Base-by-base conservation (phyloP, 2,113 vertebrate species). In the Tinamus guttatus region DNA sequence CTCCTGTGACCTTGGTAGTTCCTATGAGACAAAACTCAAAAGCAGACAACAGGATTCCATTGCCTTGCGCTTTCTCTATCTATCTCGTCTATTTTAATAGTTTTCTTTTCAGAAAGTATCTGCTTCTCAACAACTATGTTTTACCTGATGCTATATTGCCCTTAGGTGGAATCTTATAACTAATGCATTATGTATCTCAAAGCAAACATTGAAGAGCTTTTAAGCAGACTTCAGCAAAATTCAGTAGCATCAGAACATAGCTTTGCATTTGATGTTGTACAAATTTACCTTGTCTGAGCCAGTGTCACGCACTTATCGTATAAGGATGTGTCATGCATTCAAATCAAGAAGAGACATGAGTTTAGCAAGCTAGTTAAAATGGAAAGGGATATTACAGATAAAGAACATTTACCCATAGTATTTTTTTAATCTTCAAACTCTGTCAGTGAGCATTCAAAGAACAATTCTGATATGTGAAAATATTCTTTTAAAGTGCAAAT, bases 401-500 rank as follows among this genome's bases (percentile, higher is more conserved):
- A 47, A 30, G 15, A 81, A 19, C 19, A 11, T 32, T 91, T 87
- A 67, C 63, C 5, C 9, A 12, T 8, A 59, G 3, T 70, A 32
- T 59, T 76, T 91, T 70, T 56, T 38, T 58, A 36, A 3, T n/a
- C 54, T 73, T 87, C 36, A 56, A 80, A 45, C 15, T 70, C 32
- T 51, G 3, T 67, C 25, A 85, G 32, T 70, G 43, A 80, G 34
- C 36, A 45, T 70, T 83, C 60, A 68, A 93, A 87, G 36, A 83
- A 83, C 16, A 86, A 83, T 83, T 85, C 76, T 34, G 32, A 73
- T 77, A 80, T 15, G 30, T 17, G 63, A 62, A 73, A 36, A 17
- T 47, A 30, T 6, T 59, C 60, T 85, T 93, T 89, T 93, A 77
- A 94, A 95, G 81, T 89, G 82, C 56, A 93, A 83, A 84, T 90